Percentiles rank a stretch among this genome's conserved stretches.
These are phyloP conservation scores for Strigamia transsilvanica DNA, from an alignment of 2,888 invertebrate genomes.

Conservation along the genomic window DNA sequence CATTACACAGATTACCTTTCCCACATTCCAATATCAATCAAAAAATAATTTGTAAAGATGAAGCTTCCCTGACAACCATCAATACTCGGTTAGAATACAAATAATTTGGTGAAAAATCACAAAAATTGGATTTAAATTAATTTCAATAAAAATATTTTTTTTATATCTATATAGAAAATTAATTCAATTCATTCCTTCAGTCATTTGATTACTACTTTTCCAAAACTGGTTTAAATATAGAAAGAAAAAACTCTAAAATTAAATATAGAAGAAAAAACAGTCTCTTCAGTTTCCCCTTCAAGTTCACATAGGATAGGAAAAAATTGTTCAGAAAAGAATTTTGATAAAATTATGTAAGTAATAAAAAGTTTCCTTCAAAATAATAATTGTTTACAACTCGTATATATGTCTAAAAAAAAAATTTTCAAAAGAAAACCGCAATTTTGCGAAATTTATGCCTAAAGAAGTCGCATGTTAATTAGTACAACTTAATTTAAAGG, in stretches of 20 bases:
- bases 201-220: neutral
- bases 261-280: neutral
- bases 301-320: neutral
- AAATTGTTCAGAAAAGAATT: neutral
- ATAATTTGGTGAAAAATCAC: neutral
- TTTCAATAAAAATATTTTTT: too few species aligned
- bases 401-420: neutral
- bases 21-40: conserved; percentile 16
- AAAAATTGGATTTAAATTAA: neutral
- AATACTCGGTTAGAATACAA: neutral
- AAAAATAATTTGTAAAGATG: conserved; percentile 4
- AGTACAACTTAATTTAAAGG: conserved; percentile 7
- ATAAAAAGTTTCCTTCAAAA: too few species aligned
- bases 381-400: too few species aligned
- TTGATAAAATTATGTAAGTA: too few species aligned
- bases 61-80: neutral
- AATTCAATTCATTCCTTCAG: neutral
- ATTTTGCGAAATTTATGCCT: neutral
- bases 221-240: conserved; percentile 24
- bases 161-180: neutral
- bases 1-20: conserved; percentile 1
- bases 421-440: conserved; percentile 3
- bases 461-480: conserved; percentile 18
- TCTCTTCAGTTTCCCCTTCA: neutral
- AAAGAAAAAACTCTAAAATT: neutral